Evolutionary conservation across 2,888 invertebrate genomes (phyloP).

Genomic region (Yponomeuta evonymella): DNA sequence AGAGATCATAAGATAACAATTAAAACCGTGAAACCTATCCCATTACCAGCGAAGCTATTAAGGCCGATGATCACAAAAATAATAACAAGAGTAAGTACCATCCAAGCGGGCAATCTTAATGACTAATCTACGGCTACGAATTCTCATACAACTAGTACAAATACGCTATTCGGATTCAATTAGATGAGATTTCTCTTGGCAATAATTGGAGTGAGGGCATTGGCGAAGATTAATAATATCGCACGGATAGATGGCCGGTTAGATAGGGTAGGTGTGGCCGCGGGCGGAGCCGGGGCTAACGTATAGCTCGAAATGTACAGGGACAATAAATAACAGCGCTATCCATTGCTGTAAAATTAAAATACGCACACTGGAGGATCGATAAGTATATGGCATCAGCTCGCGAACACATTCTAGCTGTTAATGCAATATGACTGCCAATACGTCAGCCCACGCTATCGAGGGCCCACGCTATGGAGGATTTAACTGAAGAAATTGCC

Average conservation of each 20-base stretch:
- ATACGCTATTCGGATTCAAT: slow-evolving; percentile 55
- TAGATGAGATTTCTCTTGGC: slow-evolving; percentile 42
- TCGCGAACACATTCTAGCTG: background rate
- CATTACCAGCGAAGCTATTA: slow-evolving; percentile 11
- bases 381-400: slow-evolving; percentile 4
- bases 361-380: background rate
- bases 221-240: slow-evolving; percentile 45
- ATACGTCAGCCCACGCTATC: background rate
- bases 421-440: background rate
- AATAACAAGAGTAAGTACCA: slow-evolving; percentile 9
- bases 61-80: slow-evolving; percentile 1
- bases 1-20: too few relatives aligned
- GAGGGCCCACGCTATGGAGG: background rate
- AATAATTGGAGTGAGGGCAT: slow-evolving; percentile 41
- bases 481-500: too few relatives aligned
- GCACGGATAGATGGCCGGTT: slow-evolving; percentile 42
- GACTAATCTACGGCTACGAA: slow-evolving; percentile 56
- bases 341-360: background rate
- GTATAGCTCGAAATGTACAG: slow-evolving; percentile 41
- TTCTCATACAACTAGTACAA: slow-evolving; percentile 53
- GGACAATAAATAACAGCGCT: slow-evolving; percentile 38
- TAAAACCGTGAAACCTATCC: slow-evolving; percentile 7
- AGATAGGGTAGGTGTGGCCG: slow-evolving; percentile 56
- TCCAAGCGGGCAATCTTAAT: slow-evolving; percentile 58
- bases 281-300: slow-evolving; percentile 52